phyloP scores from a whole-genome alignment of 2,113 vertebrate species.

The Columba janthina region DNA sequence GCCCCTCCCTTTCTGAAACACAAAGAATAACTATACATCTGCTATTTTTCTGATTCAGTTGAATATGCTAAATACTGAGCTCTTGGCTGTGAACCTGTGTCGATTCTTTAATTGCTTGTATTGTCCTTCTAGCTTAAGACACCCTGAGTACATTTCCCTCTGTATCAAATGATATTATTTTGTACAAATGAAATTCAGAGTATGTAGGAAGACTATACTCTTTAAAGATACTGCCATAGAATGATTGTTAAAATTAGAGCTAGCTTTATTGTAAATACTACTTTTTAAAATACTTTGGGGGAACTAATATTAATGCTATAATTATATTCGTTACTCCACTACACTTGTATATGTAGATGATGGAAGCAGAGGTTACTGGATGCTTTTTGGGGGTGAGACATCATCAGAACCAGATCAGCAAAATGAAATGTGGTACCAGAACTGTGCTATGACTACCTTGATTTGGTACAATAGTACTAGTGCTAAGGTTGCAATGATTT shows the following conservation, averaged over 20 bases:
- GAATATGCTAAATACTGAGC: neutral
- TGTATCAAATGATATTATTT: neutral
- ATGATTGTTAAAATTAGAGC: neutral
- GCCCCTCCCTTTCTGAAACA: neutral
- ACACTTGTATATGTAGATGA: neutral
- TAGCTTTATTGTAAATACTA: neutral
- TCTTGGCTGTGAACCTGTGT: neutral
- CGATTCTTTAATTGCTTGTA: neutral
- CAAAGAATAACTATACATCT: neutral
- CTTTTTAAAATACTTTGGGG: neutral
- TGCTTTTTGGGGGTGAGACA: neutral
- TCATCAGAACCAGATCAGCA: neutral
- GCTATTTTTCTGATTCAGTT: neutral
- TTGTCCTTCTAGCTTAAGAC: neutral
- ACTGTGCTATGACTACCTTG: neutral
- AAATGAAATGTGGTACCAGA: neutral
- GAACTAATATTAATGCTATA: neutral
- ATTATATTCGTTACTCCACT: neutral
- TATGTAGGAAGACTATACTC: neutral
- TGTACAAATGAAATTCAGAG: neutral
- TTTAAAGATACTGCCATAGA: neutral
- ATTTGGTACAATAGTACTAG: neutral
- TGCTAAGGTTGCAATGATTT: neutral
- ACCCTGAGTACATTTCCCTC: neutral
- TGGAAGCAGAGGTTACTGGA: neutral